phyloP scores from a whole-genome alignment of 1,140 invertebrate genomes.

The Pseudomyrmex dendroicus region DNA sequence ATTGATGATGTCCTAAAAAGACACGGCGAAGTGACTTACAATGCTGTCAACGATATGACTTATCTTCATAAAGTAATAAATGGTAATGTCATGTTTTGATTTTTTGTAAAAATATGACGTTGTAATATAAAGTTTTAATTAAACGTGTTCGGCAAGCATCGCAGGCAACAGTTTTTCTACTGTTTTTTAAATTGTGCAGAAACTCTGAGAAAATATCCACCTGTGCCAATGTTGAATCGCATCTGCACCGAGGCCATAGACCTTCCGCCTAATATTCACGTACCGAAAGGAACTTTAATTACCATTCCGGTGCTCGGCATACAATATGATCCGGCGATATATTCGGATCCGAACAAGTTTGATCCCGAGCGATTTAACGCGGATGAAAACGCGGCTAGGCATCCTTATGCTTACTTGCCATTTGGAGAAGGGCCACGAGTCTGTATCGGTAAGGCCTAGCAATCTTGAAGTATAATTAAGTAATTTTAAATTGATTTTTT shows the following conservation, averaged over 20 bases:
- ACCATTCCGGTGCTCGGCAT: constrained; percentile 87
- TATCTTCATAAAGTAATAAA: constrained; percentile 30
- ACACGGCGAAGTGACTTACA: not conserved
- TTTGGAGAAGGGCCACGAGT: constrained; percentile 85
- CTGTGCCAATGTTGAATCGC: constrained; percentile 86
- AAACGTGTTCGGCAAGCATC: not conserved
- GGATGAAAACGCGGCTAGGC: constrained; percentile 55
- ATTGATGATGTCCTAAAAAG: too few species aligned
- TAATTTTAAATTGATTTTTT: too few species aligned
- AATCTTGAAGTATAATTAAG: too few species aligned
- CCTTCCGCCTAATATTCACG: constrained; percentile 85
- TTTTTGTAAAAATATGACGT: too few species aligned
- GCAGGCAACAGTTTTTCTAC: not conserved
- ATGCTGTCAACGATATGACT: not conserved
- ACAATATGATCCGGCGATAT: constrained; percentile 87
- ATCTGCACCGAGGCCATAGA: constrained; percentile 86
- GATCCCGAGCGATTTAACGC: constrained; percentile 87
- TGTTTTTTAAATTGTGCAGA: constrained; percentile 80
- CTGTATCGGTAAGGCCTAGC: constrained; percentile 85
- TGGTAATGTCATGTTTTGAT: not conserved
- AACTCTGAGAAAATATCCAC: constrained; percentile 88
- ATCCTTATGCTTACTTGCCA: constrained; percentile 82
- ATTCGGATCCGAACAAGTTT: constrained; percentile 87
- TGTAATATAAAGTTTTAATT: not conserved
- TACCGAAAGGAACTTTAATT: constrained; percentile 87